Evolutionary conservation across 2,113 vertebrate species (phyloP), one percentile per base, ranked within the genome.

Genomic region (Tylochromis polylepis): DNA sequence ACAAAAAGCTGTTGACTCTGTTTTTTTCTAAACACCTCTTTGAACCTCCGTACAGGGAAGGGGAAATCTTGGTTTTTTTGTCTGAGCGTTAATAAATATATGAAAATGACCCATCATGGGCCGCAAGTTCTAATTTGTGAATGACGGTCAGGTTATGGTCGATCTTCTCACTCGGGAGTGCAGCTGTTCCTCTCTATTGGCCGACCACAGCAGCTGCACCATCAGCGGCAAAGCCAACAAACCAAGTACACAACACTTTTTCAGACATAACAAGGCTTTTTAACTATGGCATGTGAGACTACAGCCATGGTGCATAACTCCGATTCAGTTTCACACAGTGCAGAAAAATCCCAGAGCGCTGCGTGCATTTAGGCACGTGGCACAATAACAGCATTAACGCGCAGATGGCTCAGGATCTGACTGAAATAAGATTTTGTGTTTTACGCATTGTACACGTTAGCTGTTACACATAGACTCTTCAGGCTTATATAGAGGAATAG

Each of bases 401-500:
- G 16, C 22, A 27, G 41, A 29, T 29, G 67, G 41, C 24, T 75
- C 67, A 16, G 9, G 67, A 75, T 49, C 41, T 18, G 67, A 29
- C 41, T 18, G 24, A 27, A 75, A 75, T 70, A 49, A 3, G 22
- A 10, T 6, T 72, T 72, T 16, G 22, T 72, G 67, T 43, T 72
- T 24, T 18, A 27, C 41, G 46, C 67, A 16, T 41, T 18, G 67
- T 29, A 49, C 41, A 18, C 7, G 9, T 29, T 15, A 27, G 38
- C 15, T 72, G 6, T 24, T 18, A 49, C 6, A 38, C 36, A 3
- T 10, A 10, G 36, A 38, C 2, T 7, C 2, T 7, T 0, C 18
- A n/a, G 0, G 5, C 31, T 62, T 36, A 0, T 62, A 67, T n/a
- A 65, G 36, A 8, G 31, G 31, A 36, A 65, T 31, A n/a, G 60